Evolutionary conservation across 2,888 invertebrate genomes (phyloP).

Genomic region (Dolichopus griseipennis): DNA sequence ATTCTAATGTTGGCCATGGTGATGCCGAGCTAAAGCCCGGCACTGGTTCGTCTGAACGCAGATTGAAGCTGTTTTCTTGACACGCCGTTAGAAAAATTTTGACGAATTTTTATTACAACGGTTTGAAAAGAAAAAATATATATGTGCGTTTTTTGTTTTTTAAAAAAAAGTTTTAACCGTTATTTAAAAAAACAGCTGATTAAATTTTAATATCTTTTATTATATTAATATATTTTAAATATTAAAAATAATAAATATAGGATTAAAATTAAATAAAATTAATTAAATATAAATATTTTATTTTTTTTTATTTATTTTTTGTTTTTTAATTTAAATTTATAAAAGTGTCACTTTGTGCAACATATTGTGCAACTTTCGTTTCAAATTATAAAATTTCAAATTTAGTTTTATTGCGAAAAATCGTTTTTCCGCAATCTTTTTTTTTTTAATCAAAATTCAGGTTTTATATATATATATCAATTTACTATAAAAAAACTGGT

Average conservation of each 20-base stretch:
- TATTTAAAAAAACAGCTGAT: not conserved
- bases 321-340: too few species aligned
- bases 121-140: slow-evolving; percentile 10
- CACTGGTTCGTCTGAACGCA: slow-evolving; percentile 69
- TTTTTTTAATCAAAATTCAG: too few species aligned
- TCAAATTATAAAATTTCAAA: too few species aligned
- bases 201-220: too few species aligned
- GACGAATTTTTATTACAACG: not conserved
- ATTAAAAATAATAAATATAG: not conserved
- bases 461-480: too few species aligned
- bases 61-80: slow-evolving; percentile 34
- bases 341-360: too few species aligned
- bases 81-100: slow-evolving; percentile 16
- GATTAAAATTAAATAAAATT: too few species aligned
- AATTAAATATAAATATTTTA: too few species aligned
- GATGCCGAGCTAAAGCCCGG: slow-evolving; percentile 70
- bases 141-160: slow-evolving; percentile 2
- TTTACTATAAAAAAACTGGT: too few species aligned
- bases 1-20: slow-evolving; percentile 68
- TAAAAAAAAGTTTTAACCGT: not conserved
- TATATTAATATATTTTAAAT: not conserved
- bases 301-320: not conserved
- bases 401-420: too few species aligned
- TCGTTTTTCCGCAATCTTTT: too few species aligned
- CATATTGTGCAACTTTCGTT: too few species aligned